phyloP scores from a whole-genome alignment of 2,113 vertebrate species.

The Cochlearius cochlearius region DNA sequence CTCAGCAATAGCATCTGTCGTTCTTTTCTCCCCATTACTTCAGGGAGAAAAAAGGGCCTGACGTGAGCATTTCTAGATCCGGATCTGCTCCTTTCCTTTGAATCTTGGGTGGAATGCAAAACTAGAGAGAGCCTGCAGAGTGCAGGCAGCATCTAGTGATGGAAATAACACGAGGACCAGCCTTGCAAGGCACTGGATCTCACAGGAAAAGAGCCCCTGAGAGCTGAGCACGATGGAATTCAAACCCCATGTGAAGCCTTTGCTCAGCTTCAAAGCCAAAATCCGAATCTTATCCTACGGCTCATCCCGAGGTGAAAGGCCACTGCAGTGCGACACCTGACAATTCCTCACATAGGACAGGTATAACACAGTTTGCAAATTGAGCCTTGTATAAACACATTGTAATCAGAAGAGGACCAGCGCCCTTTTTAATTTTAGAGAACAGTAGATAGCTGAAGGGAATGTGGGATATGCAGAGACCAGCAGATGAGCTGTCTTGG shows the following conservation, averaged over 20 bases:
- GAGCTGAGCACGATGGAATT: neutral
- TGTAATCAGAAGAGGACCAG: neutral
- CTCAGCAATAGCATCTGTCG: neutral
- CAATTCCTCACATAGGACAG: neutral
- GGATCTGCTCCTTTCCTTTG: neutral
- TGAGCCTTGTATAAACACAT: neutral
- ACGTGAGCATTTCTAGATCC: neutral
- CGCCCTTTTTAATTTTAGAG: neutral
- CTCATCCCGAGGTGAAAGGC: neutral
- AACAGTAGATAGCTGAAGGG: neutral
- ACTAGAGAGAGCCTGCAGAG: neutral
- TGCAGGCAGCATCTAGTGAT: neutral
- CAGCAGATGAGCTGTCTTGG: neutral
- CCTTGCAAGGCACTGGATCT: neutral
- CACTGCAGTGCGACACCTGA: fast-evolving
- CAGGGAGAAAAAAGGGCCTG: neutral
- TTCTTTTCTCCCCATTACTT: neutral
- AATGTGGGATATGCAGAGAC: neutral
- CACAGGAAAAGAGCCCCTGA: neutral
- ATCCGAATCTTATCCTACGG: neutral
- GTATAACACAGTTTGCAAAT: neutral
- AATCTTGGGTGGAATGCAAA: neutral
- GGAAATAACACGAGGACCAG: neutral
- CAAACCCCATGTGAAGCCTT: neutral
- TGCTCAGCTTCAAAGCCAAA: neutral